Evolutionary conservation across 2,888 invertebrate genomes (phyloP), one percentile per base, ranked within the genome.

Genomic region (Temnothorax ravouxi): DNA sequence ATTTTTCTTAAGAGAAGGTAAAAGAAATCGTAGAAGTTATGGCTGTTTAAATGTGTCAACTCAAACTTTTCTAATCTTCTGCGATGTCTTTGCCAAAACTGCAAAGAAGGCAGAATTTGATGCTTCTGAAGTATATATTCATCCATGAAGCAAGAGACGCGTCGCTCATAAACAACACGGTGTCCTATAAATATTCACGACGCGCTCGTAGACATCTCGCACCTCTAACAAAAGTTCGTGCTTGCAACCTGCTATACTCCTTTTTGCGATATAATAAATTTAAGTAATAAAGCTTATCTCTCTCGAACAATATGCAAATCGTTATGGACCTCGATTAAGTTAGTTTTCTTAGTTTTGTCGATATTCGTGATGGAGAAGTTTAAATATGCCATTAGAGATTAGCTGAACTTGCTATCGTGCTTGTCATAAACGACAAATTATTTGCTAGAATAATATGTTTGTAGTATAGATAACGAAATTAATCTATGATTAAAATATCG

Each of bases 171-270:
- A 77, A 72, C 62, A 81, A 64, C 62, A 64, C 62, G 38, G 52
- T 72, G 59, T 79, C 62, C 75, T 79, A 89, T 89, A 88, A 89
- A 89, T 89, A 89, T 89, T 89, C 88, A 88, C 80, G 62, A 34
- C 34, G 67, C 66, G 38, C 82, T 80, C 79, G 69, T 72, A 75
- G 84, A 79, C 54, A 74, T 76, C 54, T 66, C 79, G 61, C 54
- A 50, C 38, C 41, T 72, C 25, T 11, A n/a, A 61, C 47, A 54
- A 52, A 87, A 88, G 80, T 87, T 86, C 54, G 50, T 79, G 41
- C 59, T 52, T 52, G 67, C 84, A 83, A 79, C 75, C 84, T 79
- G 87, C 84, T 80, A 75, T 80, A 75, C 61, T 83, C 69, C 52
- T 80, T 61, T 69, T 87, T 56, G 62, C 81, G n/a, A 25, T 47